Conservation (phyloP, 2,888 invertebrate genomes). For the Cataglyphis albicans region DNA sequence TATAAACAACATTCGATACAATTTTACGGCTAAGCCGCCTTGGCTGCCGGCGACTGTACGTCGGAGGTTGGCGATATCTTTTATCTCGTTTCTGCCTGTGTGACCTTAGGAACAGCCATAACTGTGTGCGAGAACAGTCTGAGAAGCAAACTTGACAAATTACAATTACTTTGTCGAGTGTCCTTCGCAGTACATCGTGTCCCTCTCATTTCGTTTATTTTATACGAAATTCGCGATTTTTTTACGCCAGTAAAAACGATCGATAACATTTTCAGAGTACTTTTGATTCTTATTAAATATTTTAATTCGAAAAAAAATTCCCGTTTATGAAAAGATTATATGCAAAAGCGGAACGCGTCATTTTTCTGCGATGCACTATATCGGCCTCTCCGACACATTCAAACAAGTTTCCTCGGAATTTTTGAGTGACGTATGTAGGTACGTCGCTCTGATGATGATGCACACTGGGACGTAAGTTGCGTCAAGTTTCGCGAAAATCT, state of each 20-base stretch:
- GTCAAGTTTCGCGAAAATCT: slow-evolving; percentile 44
- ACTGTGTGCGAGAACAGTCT: neutral
- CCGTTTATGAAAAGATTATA: neutral
- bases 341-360: neutral
- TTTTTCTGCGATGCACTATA: neutral
- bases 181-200: neutral
- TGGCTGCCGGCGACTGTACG: slow-evolving; percentile 44
- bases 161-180: slow-evolving; percentile 9
- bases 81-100: slow-evolving; percentile 32
- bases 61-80: slow-evolving; percentile 45
- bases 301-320: neutral
- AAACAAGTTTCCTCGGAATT: slow-evolving; percentile 35
- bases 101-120: slow-evolving; percentile 35
- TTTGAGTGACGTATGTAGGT: slow-evolving; percentile 38
- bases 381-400: slow-evolving; percentile 29
- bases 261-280: neutral
- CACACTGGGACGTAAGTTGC: slow-evolving; percentile 39
- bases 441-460: slow-evolving; percentile 45
- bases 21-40: neutral
- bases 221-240: neutral
- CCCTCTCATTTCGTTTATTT: neutral
- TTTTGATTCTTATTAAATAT: neutral
- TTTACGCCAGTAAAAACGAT: neutral
- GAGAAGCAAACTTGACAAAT: slow-evolving; percentile 40
- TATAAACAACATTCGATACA: neutral